Evolutionary conservation across 2,888 invertebrate species (phyloP).

Genomic region (Xylophagus ater): DNA sequence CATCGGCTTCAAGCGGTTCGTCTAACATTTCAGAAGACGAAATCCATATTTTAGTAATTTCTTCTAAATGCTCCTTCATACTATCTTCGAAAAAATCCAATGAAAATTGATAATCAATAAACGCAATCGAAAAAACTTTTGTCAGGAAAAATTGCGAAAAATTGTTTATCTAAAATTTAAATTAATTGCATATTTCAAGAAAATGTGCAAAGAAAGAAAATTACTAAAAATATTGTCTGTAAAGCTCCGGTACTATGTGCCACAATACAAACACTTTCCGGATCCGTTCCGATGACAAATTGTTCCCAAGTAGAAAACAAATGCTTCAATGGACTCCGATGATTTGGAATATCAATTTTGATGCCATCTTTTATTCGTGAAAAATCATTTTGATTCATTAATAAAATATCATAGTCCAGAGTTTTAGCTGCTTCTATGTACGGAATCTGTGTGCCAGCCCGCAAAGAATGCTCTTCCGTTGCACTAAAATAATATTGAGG

Average conservation of each 20-base stretch:
- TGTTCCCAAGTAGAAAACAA: constrained; percentile 56
- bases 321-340: constrained; percentile 51
- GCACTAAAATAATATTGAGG: constrained; percentile 41
- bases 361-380: constrained; percentile 39
- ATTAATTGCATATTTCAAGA: background rate
- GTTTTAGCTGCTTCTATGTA: constrained; percentile 53
- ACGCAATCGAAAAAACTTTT: constrained; percentile 59
- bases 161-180: constrained; percentile 39
- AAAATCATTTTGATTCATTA: constrained; percentile 66
- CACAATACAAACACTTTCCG: constrained; percentile 55
- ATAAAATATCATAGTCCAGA: constrained; percentile 56
- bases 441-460: constrained; percentile 65
- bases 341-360: constrained; percentile 42
- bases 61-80: constrained; percentile 18
- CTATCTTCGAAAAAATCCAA: constrained; percentile 25
- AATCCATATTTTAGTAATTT: constrained; percentile 50
- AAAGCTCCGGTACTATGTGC: constrained; percentile 74
- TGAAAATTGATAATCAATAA: constrained; percentile 65
- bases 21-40: constrained; percentile 45
- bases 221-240: constrained; percentile 45
- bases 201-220: background rate
- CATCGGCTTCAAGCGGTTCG: constrained; percentile 40
- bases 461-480: constrained; percentile 64
- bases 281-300: constrained; percentile 47
- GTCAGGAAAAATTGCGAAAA: constrained; percentile 48